phyloP scores from a whole-genome alignment of 2,888 invertebrate species.

The Asteroscopus sphinx region DNA sequence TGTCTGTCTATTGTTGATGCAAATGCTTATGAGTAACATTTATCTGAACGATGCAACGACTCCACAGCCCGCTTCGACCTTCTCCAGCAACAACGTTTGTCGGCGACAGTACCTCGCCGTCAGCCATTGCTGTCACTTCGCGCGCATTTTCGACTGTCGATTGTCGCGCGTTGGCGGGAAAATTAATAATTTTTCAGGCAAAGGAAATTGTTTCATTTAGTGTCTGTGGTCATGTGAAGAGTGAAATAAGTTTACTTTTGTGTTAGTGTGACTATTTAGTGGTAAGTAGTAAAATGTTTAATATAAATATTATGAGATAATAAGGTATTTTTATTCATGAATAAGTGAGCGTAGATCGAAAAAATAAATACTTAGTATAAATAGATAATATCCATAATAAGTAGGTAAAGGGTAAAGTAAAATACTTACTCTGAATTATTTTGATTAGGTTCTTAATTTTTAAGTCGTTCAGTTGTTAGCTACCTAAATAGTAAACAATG shows the following conservation, averaged over 20 bases:
- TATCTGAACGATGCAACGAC: slow-evolving; percentile 52
- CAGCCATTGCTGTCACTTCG: slow-evolving; percentile 67
- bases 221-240: slow-evolving; percentile 42
- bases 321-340: too few relatives aligned
- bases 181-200: slow-evolving; percentile 10
- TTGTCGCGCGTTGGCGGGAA: slow-evolving; percentile 53
- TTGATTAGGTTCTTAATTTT: too few relatives aligned
- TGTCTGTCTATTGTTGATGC: slow-evolving; percentile 35
- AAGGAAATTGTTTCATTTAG: slow-evolving; percentile 25
- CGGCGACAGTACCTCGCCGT: slow-evolving; percentile 61
- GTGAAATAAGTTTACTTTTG: slow-evolving; percentile 32
- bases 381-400: too few relatives aligned
- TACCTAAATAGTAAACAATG: too few relatives aligned
- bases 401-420: too few relatives aligned
- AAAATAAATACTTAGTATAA: too few relatives aligned
- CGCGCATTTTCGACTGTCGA: slow-evolving; percentile 61
- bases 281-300: slow-evolving; percentile 30
- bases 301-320: not conserved
- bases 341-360: too few relatives aligned
- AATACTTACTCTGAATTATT: too few relatives aligned
- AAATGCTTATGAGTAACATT: slow-evolving; percentile 41
- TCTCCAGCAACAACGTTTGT: slow-evolving; percentile 47
- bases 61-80: slow-evolving; percentile 51
- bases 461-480: too few relatives aligned
- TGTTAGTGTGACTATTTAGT: slow-evolving; percentile 11